Evolutionary conservation across 1,140 invertebrate genomes (phyloP).

Genomic region (Procambarus virginalis): DNA sequence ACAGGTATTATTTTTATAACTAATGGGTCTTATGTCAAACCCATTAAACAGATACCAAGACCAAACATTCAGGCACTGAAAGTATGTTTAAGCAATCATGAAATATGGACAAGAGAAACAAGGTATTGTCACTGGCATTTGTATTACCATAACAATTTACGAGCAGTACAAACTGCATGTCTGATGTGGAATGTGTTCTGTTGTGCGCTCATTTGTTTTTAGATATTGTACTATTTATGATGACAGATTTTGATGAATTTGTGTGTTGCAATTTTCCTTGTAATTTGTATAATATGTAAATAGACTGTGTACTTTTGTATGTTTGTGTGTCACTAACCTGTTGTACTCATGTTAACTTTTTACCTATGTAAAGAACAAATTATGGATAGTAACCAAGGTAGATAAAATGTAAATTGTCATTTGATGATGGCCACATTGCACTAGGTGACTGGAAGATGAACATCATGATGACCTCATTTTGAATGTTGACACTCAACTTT

Average conservation of each 20-base stretch:
- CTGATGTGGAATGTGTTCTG: slow-evolving; percentile 37
- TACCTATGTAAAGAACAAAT: neutral
- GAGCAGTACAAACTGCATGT: slow-evolving; percentile 19
- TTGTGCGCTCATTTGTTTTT: slow-evolving; percentile 36
- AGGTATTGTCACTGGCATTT: neutral
- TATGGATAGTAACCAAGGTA: too few species aligned
- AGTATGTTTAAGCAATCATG: neutral
- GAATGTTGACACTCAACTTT: too few species aligned
- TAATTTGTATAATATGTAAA: slow-evolving; percentile 46
- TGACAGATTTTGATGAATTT: slow-evolving; percentile 36
- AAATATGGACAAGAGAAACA: neutral
- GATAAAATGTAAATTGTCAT: too few species aligned
- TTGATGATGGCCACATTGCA: too few species aligned
- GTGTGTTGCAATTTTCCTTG: slow-evolving; percentile 40
- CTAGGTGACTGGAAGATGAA: too few species aligned
- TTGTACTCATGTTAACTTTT: neutral
- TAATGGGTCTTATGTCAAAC: neutral
- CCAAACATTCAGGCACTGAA: neutral
- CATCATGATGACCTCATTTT: too few species aligned
- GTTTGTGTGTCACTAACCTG: neutral
- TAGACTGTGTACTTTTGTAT: slow-evolving; percentile 52
- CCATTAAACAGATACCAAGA: neutral
- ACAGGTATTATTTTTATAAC: neutral
- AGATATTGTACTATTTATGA: slow-evolving; percentile 33
- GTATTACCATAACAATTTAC: neutral